Evolutionary conservation across 2,113 vertebrate species (phyloP), one percentile per base, ranked within the genome.

Genomic region (Gadus macrocephalus): DNA sequence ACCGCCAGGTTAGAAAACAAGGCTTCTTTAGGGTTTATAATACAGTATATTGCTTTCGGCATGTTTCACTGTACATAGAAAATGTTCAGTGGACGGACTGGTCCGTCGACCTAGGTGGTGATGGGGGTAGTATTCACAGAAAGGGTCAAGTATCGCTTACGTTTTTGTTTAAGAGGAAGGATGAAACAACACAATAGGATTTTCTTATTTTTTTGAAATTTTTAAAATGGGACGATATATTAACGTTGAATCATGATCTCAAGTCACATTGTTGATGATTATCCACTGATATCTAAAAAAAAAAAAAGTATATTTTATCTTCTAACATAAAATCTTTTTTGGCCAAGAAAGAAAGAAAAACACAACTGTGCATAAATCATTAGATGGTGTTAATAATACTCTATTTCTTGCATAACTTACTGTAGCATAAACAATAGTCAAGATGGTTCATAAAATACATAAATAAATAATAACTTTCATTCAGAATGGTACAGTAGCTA

Each of bases 21-120:
- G 85, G 82, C 82, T 78, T 86, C 79, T 78, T 69, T 59, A 74
- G 76, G 81, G 72, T 81, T 85, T 86, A 76, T 58, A 58, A n/a
- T 73, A 78, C 85, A 87, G 79, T 76, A 74, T 89, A 88, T 91
- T 89, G 88, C 89, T 90, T 86, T 83, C 66, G 70, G 78, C 80
- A 70, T 75, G n/a, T 22, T 81, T 81, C 67, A 80, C 86, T 83
- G 73, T 69, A 81, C 78, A 85, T 87, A 91, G 31, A 91, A 89
- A 90, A 90, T 75, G 84, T 49, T 69, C 68, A 16, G 55, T 58
- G 2, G 55, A 58, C 55, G 15, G 55, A 1, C 53, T 76, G 71
- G 76, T 78, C 81, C 17, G 66, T 68, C 49, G 66, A 82, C 75
- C 64, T 73, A 25, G 27, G 42, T 49, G 42, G 62, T 59, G 63